Base-by-base conservation (phyloP, 2,888 invertebrate genomes). In the Andrena camellia region DNA sequence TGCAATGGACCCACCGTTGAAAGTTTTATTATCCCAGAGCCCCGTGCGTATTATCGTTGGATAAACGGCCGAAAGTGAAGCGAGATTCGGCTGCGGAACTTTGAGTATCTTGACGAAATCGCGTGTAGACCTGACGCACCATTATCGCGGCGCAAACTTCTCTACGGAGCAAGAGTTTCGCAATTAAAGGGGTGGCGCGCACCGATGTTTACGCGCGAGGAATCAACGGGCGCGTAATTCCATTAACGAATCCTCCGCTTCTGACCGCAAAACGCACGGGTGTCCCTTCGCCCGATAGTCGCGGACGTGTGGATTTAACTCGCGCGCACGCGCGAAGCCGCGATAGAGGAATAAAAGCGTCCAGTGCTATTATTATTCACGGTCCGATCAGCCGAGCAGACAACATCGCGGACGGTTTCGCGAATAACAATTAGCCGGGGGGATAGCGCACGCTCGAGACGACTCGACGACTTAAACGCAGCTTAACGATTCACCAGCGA, bases 301-400 rank as follows among this genome's bases (percentile, higher is more conserved):
- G n/a, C 13, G 31, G 33, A 13, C 17, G 60, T n/a, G n/a, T 2
- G 7, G 17, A n/a, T 52, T 52, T 50, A 31, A 42, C 31, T 29
- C 8, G 50, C 31, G 8, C 31, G 17, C 23, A 7, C 13, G 35
- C 2, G 23, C 20, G 17, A 10, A 17, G 1, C 4, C 7, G 13
- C 17, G 35, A 23, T 23, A 64, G 54, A 20, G 52, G 70, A 64
- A 70, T 66, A 67, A 64, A 42, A 67, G 17, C 60, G 48, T 13
- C 33, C 2, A 10, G 35, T n/a, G 63, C 48, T 81, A 86, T 88
- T 88, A 78, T 85, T 87, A 88, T 88, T 88, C 88, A 64, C 74
- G 62, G 29, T 74, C 64, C 82, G 86, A 88, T 85, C 81, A 72
- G 79, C 23, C 62, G 77, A 54, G 76, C 81, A 78, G 84, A 85